phyloP scores from a whole-genome alignment of 2,797 vertebrate genomes.

The Cryptoprocta ferox region DNA sequence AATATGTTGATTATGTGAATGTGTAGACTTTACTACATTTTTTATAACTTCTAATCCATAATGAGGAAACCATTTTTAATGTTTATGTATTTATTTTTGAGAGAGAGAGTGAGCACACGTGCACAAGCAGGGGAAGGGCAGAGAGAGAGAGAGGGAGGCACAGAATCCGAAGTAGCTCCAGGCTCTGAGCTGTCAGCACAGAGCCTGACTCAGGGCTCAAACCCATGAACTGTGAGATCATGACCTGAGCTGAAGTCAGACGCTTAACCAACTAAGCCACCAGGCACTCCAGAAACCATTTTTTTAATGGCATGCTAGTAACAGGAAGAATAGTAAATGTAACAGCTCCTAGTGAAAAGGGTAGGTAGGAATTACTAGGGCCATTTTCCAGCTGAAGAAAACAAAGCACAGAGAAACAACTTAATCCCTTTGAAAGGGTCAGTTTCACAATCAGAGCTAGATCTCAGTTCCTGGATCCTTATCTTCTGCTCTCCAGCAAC shows the following conservation, averaged over 20 bases:
- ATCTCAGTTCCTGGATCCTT: conserved; percentile 5
- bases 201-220: too few species aligned
- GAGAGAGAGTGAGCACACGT: too few species aligned
- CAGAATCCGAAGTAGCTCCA: too few species aligned
- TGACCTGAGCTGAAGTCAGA: too few species aligned
- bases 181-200: too few species aligned
- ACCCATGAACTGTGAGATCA: too few species aligned
- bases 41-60: conserved; percentile 34
- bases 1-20: conserved; percentile 38
- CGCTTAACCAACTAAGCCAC: too few species aligned
- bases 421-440: neutral
- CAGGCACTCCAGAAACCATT: neutral
- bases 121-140: too few species aligned
- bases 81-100: too few species aligned
- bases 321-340: neutral
- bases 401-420: neutral
- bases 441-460: conserved; percentile 11
- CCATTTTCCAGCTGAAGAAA: neutral
- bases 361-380: neutral
- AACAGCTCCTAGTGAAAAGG: neutral
- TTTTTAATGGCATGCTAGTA: neutral
- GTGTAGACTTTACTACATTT: neutral
- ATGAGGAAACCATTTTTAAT: neutral
- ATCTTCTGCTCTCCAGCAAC: conserved; percentile 41
- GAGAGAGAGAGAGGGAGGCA: too few species aligned